Conservation (phyloP, 2,888 invertebrate species). For the Clunio marinus region DNA sequence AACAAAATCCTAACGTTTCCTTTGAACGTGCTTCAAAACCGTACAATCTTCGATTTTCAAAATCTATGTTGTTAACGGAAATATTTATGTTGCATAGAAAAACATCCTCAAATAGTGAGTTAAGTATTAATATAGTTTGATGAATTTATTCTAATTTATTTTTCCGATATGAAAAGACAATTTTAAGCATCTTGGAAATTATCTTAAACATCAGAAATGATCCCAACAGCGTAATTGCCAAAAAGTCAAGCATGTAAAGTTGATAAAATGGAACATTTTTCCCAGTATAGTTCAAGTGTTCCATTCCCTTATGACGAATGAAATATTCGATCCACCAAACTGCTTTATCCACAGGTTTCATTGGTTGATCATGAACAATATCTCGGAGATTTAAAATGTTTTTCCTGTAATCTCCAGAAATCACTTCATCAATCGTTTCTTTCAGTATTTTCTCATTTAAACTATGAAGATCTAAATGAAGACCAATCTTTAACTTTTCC, state of each 20-base stretch:
- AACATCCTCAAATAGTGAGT: too few relatives aligned
- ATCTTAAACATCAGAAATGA: too few relatives aligned
- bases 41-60: too few relatives aligned
- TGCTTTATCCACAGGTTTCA: conserved; percentile 20
- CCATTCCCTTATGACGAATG: background rate
- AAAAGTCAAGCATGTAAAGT: conserved; percentile 16
- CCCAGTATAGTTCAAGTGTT: conserved; percentile 18
- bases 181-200: too few relatives aligned
- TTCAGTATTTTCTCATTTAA: background rate
- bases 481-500: background rate
- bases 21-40: too few relatives aligned
- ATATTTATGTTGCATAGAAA: too few relatives aligned
- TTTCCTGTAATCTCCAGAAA: background rate
- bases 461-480: background rate
- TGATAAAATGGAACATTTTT: conserved; percentile 14
- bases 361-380: conserved; percentile 6
- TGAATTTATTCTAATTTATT: too few relatives aligned
- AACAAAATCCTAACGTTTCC: too few relatives aligned
- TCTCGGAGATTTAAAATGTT: background rate
- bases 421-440: background rate
- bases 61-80: too few relatives aligned
- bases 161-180: too few relatives aligned
- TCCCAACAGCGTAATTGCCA: too few relatives aligned
- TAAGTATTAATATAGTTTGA: too few relatives aligned
- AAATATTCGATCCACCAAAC: conserved; percentile 31